phyloP scores from a whole-genome alignment of 2,797 vertebrate genomes.

The Prunella strophiata region DNA sequence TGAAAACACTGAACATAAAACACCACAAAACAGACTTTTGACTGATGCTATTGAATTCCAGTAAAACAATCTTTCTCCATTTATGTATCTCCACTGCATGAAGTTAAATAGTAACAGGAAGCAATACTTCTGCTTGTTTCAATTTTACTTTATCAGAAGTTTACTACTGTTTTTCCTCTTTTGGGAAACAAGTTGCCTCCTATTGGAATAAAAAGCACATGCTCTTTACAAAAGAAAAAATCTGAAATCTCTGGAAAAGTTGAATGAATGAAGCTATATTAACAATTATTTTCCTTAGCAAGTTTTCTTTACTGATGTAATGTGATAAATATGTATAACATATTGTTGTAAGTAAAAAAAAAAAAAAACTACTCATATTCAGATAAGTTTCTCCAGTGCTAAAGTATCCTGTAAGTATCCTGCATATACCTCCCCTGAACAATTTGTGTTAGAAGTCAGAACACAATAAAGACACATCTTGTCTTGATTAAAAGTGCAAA shows the following conservation, averaged over 20 bases:
- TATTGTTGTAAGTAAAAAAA: neutral
- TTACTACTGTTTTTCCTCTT: conserved; percentile 16
- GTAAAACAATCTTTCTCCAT: conserved; percentile 7
- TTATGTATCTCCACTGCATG: neutral
- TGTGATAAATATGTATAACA: neutral
- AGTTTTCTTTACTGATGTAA: neutral
- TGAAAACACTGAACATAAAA: neutral
- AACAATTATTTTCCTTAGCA: neutral
- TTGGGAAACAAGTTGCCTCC: neutral
- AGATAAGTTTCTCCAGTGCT: neutral
- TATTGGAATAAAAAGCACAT: conserved; percentile 25
- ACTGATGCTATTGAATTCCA: neutral
- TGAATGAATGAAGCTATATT: neutral
- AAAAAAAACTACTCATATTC: neutral
- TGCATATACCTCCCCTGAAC: neutral
- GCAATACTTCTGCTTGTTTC: conserved; percentile 7
- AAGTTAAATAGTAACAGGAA: conserved; percentile 53
- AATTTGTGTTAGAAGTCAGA: neutral
- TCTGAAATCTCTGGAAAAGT: neutral
- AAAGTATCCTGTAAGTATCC: neutral
- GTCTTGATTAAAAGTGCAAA: neutral
- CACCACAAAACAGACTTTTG: neutral
- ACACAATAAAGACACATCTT: neutral
- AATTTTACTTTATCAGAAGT: conserved; percentile 48
- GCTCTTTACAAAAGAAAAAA: conserved; percentile 53